These are phyloP conservation scores for Drosophila anomelani DNA, from an alignment of 2,888 invertebrate species.

Conservation along the genomic window DNA sequence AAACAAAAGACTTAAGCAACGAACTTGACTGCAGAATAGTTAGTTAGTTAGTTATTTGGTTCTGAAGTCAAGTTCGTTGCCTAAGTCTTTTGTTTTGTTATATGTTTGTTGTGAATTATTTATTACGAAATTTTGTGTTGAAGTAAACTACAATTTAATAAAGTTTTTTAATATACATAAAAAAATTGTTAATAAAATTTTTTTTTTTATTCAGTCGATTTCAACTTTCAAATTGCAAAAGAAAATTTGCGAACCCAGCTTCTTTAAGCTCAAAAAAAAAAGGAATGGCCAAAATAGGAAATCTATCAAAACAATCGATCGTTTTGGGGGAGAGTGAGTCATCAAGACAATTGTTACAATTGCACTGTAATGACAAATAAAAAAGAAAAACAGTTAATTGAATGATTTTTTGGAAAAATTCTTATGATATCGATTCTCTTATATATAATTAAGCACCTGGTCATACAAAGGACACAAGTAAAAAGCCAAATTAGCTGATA, in stretches of 20 bases:
- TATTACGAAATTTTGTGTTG: no score
- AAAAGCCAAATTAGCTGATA: neutral
- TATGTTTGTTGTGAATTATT: no score
- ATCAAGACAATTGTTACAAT: constrained; percentile 6
- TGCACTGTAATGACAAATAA: neutral
- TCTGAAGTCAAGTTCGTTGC: constrained; percentile 69
- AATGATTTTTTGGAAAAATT: neutral
- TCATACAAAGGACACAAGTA: neutral
- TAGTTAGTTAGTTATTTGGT: no score
- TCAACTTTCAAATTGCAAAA: neutral
- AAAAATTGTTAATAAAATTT: no score
- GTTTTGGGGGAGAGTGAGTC: constrained; percentile 13
- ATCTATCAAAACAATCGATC: constrained; percentile 26
- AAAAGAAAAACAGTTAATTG: neutral
- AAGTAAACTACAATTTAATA: no score
- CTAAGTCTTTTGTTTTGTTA: constrained; percentile 75
- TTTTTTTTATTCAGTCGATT: no score
- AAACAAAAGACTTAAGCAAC: constrained; percentile 54
- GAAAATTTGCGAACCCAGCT: neutral
- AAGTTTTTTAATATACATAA: no score
- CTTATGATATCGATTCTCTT: neutral
- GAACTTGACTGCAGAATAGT: constrained; percentile 28
- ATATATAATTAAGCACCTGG: neutral
- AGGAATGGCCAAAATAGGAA: constrained; percentile 12
- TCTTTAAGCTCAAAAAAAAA: neutral